A percentile compares a stretch with the other conserved stretches of the same genome.
Evolutionary conservation across 2,113 vertebrate species (phyloP).

Genomic region (Regulus satrapa): DNA sequence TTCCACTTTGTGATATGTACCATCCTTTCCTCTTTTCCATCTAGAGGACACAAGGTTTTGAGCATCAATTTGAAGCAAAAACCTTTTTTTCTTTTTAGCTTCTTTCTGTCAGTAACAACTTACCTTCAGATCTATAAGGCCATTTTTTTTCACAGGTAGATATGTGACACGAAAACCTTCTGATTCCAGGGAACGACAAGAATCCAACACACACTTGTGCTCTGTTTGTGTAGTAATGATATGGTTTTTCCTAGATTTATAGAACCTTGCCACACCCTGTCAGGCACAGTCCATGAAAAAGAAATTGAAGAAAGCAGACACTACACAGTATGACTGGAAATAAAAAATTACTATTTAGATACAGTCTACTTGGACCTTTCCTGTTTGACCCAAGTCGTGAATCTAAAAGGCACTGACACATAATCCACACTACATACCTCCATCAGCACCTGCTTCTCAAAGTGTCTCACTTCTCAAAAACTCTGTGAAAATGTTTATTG

Average conservation of each 20-base stretch:
- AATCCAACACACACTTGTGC: conserved; percentile 96
- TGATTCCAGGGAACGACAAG: conserved; percentile 88
- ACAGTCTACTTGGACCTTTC: background rate
- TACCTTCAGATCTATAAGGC: conserved; percentile 89
- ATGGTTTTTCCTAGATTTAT: conserved; percentile 88
- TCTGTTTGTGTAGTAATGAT: conserved; percentile 94
- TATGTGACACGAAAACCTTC: conserved; percentile 92
- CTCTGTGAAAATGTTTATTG: background rate
- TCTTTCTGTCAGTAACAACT: background rate
- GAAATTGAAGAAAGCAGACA: background rate
- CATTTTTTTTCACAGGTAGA: conserved; percentile 88
- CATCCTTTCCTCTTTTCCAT: background rate
- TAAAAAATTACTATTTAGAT: background rate
- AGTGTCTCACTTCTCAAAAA: background rate
- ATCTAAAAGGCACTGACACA: background rate
- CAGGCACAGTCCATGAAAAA: background rate
- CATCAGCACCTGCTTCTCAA: background rate
- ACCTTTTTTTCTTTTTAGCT: background rate
- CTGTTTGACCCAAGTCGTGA: background rate
- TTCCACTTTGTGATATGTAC: background rate
- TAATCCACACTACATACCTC: background rate
- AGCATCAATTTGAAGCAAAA: background rate
- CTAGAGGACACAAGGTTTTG: background rate
- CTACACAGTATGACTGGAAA: background rate
- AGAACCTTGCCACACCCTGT: conserved; percentile 95